These are phyloP conservation scores for Ormyrus thymus DNA, from an alignment of 2,888 invertebrate species.

Conservation along the genomic window DNA sequence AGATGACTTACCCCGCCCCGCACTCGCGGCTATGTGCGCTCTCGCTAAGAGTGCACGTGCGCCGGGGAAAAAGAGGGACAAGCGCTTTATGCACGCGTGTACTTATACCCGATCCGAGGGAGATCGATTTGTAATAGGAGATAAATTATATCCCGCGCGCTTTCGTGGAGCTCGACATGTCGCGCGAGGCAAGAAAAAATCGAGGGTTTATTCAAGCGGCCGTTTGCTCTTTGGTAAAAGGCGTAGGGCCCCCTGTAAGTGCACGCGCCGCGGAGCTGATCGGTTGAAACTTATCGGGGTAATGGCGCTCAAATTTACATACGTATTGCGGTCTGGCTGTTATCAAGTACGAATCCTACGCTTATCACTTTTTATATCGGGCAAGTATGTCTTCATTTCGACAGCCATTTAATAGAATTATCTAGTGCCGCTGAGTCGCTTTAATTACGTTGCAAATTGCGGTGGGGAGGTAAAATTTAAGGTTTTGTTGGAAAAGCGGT, in stretches of 20 bases:
- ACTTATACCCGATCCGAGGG: conserved; percentile 50
- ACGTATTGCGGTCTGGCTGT: too few relatives aligned
- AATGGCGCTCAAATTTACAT: too few relatives aligned
- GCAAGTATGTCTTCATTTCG: too few relatives aligned
- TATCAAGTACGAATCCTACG: too few relatives aligned
- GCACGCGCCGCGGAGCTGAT: neutral
- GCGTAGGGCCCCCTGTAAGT: neutral
- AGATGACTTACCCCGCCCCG: conserved; percentile 41
- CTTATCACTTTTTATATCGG: too few relatives aligned
- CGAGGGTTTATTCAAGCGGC: neutral
- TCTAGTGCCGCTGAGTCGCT: too few relatives aligned
- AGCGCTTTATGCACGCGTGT: conserved; percentile 14
- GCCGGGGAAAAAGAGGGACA: neutral
- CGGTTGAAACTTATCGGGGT: too few relatives aligned
- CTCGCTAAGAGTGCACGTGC: neutral
- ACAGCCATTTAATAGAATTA: too few relatives aligned
- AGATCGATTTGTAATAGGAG: conserved; percentile 49
- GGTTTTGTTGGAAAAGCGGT: too few relatives aligned
- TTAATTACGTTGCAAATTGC: too few relatives aligned
- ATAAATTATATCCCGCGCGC: conserved; percentile 43
- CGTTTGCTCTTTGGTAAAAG: neutral
- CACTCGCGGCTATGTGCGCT: conserved; percentile 12
- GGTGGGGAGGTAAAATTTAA: too few relatives aligned
- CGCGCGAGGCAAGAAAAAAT: conserved; percentile 21
- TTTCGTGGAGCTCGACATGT: conserved; percentile 41